A percentile compares a stretch with the other conserved stretches of the same genome.
Conservation (phyloP, 1,140 invertebrate genomes). For the Cephus cinctus region DNA sequence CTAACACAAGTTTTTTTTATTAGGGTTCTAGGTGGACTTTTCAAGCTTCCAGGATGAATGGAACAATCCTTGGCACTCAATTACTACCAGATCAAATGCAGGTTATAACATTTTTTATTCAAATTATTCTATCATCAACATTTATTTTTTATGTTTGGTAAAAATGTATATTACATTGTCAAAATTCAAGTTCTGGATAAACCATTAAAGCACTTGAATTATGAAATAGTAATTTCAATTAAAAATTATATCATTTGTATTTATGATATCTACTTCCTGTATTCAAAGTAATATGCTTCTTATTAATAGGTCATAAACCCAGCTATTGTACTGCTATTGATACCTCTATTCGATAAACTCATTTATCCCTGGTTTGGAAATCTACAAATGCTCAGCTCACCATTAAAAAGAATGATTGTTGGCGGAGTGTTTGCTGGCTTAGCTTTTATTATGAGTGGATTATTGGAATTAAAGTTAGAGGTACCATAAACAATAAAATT, state of each 20-base stretch:
- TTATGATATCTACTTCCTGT: too few relatives aligned
- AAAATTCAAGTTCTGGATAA: too few relatives aligned
- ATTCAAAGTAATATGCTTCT: background rate
- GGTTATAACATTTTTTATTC: too few relatives aligned
- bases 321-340: slow-evolving; percentile 66
- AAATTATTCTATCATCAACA: too few relatives aligned
- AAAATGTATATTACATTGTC: too few relatives aligned
- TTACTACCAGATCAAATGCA: slow-evolving; percentile 72
- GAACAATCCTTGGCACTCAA: slow-evolving; percentile 55
- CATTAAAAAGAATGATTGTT: slow-evolving; percentile 65
- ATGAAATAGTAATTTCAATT: too few relatives aligned
- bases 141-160: too few relatives aligned
- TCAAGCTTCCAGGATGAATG: slow-evolving; percentile 69
- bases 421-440: slow-evolving; percentile 66
- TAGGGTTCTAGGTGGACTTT: slow-evolving; percentile 75
- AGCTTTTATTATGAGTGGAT: slow-evolving; percentile 56
- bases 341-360: slow-evolving; percentile 65
- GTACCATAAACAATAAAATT: too few relatives aligned
- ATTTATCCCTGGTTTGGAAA: slow-evolving; percentile 55
- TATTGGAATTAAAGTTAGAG: slow-evolving; percentile 22
- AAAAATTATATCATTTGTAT: too few relatives aligned
- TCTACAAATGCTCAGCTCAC: slow-evolving; percentile 49
- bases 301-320: slow-evolving; percentile 61
- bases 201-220: too few relatives aligned
- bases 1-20: slow-evolving; percentile 15